Conservation (phyloP, 2,113 vertebrate genomes). For the Sturnira hondurensis region DNA sequence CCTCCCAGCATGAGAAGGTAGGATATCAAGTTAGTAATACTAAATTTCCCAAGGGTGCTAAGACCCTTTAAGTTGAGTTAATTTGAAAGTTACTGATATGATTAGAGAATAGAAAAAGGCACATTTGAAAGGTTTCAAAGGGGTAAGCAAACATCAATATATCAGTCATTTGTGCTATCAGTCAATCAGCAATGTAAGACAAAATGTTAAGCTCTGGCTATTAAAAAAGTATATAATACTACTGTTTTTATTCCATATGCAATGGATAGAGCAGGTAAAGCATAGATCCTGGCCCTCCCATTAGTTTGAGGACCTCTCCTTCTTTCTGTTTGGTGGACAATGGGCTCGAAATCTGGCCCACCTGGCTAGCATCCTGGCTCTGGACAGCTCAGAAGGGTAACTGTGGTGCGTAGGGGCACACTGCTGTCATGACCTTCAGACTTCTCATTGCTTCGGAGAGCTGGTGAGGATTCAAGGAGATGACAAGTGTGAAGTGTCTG, state of each 20-base stretch:
- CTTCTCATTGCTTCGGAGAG: background rate
- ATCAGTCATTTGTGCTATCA: constrained; percentile 16
- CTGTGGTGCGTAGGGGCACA: background rate
- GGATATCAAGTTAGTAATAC: constrained; percentile 69
- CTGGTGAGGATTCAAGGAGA: background rate
- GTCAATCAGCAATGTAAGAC: background rate
- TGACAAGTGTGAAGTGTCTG: background rate
- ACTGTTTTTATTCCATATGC: background rate
- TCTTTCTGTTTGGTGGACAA: background rate
- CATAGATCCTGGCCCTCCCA: background rate
- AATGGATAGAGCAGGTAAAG: background rate
- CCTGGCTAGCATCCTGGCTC: background rate
- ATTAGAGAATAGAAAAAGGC: constrained; percentile 54
- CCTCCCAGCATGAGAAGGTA: constrained; percentile 60
- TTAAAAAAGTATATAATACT: background rate
- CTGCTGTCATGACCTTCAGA: background rate
- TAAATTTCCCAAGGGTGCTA: constrained; percentile 67
- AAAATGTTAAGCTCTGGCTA: background rate
- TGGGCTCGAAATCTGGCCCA: background rate
- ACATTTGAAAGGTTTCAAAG: constrained; percentile 49
- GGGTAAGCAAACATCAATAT: constrained; percentile 32
- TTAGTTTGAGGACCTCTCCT: background rate
- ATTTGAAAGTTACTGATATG: constrained; percentile 64
- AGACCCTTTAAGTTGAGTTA: constrained; percentile 68
- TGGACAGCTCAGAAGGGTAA: background rate